phyloP scores from a whole-genome alignment of 2,113 vertebrate genomes.

The Felis chaus region DNA sequence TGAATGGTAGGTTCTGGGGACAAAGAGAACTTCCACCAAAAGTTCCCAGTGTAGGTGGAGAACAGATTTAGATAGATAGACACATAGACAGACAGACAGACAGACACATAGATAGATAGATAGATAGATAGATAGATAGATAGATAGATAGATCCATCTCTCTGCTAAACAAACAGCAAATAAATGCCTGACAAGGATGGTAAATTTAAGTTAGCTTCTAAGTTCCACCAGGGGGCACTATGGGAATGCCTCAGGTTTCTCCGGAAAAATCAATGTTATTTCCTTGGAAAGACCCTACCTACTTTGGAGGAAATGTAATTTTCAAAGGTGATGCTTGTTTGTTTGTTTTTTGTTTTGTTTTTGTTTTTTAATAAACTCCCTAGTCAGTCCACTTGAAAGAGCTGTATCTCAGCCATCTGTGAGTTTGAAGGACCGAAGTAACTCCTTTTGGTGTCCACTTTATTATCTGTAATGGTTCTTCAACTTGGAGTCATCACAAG shows the following conservation, averaged over 20 bases:
- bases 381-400: neutral
- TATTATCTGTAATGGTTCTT: neutral
- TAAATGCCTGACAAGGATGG: neutral
- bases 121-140: neutral
- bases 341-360: neutral
- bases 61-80: neutral
- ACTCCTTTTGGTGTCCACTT: neutral
- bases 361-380: constrained; percentile 1
- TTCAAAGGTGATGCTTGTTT: neutral
- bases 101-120: neutral
- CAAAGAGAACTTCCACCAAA: neutral
- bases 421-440: neutral
- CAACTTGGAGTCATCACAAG: neutral
- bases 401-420: neutral
- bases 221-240: constrained; percentile 61
- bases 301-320: constrained; percentile 8
- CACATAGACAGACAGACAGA: neutral
- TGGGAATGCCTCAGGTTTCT: neutral
- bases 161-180: neutral
- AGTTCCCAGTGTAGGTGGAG: neutral
- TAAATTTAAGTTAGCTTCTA: neutral
- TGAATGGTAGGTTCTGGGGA: neutral
- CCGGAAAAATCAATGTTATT: neutral
- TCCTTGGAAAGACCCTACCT: neutral
- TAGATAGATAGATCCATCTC: neutral